phyloP scores from a whole-genome alignment of 2,888 invertebrate genomes.

The Ophonus ardosiacus region DNA sequence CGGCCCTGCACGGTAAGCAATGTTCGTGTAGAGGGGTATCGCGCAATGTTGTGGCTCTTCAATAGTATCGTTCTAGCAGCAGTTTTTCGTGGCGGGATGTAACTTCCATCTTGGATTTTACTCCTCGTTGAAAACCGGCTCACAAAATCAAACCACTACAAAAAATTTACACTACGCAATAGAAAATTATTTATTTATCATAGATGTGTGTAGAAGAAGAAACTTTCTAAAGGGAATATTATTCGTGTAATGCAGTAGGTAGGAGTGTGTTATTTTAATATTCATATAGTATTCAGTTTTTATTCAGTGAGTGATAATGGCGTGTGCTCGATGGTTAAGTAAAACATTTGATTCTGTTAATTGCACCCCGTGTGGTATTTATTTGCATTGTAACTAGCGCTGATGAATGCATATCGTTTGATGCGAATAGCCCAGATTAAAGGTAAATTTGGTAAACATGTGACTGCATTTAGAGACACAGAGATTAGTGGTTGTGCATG shows the following conservation, averaged over 20 bases:
- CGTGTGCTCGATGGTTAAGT: conserved; percentile 42
- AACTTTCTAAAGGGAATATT: conserved; percentile 78
- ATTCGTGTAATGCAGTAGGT: conserved; percentile 83
- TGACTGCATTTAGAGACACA: background rate
- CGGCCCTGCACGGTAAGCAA: conserved; percentile 70
- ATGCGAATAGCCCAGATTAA: conserved; percentile 8
- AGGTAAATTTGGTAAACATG: conserved; percentile 54
- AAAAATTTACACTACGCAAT: conserved; percentile 67
- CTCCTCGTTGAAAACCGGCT: conserved; percentile 85
- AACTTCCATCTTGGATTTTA: conserved; percentile 90
- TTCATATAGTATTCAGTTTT: conserved; percentile 51
- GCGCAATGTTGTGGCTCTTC: conserved; percentile 74
- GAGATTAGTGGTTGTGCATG: background rate
- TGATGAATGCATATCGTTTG: conserved; percentile 15
- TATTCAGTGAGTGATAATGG: conserved; percentile 52
- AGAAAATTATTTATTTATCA: conserved; percentile 65
- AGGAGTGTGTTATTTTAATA: conserved; percentile 52
- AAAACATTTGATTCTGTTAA: conserved; percentile 17
- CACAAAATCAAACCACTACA: conserved; percentile 75
- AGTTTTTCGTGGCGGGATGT: conserved; percentile 81
- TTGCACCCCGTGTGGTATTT: background rate
- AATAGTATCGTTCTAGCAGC: conserved; percentile 72
- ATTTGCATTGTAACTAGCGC: conserved; percentile 14
- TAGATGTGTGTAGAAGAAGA: conserved; percentile 71
- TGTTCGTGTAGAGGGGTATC: conserved; percentile 78